Base-by-base conservation (phyloP, 30 jellyfish, hydroid and myxozoan genomes). In the Chironex yamaguchii region DNA sequence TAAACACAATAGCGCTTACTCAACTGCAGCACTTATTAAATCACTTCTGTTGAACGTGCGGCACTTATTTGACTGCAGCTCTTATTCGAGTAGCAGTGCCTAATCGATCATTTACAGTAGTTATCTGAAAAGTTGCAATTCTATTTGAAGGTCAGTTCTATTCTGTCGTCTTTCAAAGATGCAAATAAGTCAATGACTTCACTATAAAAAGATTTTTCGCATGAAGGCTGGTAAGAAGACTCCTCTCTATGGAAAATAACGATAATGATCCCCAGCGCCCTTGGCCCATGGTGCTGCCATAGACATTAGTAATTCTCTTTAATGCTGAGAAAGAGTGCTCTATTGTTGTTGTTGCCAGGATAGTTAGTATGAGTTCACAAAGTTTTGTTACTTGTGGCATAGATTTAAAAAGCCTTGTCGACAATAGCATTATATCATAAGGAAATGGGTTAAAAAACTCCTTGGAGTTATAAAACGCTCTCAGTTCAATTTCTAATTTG, bases 261-360 rank as follows among this genome's bases (percentile, higher is more conserved):
- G 34, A 76, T 77, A 51, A 29, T 12, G 79, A 29, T 22, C 77
- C 51, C 20, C 27, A 76, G 32, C 80, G 80, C 28, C 32, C 21
- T 32, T 76, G 80, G 4, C 80, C 64, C 64, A 76, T 53, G 2
- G 80, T 30, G 34, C 33, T 76, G 52, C 89, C 35, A 52, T 2
- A 51, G 31, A 77, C 89, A 24, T 31, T 76, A 27, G 29, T 50
- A 66, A 52, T 76, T n/a, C 80, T 30, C 36, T 76, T 51, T 4
- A 76, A 42, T 14, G 90, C 82, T 29, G 90, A 79, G 49, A 62
- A 79, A 0, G 72, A 63, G 14, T 81, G 90, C 49, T 58, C 71
- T 2, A 49, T 81, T n/a, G 70, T 30, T 11, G 72, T 11, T 3
- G 84, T 62, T 0, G 90, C 82, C 35, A 71, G 69, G 63, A 54